Evolutionary conservation across 1,140 invertebrate species (phyloP).

Genomic region (Marisa cornuarietis): DNA sequence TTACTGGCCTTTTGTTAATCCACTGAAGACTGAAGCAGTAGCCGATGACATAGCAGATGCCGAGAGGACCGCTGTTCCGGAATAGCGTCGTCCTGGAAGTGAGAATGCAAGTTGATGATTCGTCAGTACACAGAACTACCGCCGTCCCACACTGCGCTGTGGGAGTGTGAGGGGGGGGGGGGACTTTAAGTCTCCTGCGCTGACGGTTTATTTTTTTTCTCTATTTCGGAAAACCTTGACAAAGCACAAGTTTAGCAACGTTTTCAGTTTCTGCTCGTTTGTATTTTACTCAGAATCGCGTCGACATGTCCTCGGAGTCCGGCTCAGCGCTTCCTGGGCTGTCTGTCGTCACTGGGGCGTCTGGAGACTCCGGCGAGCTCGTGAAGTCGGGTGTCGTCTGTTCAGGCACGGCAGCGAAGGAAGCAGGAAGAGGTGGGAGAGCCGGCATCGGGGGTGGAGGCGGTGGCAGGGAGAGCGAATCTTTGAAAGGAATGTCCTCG

Average conservation of each 20-base stretch:
- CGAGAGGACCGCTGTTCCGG: no score
- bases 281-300: neutral
- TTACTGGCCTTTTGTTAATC: no score
- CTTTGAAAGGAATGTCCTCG: slow-evolving; percentile 28
- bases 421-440: no score
- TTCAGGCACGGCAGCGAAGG: neutral
- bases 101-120: no score
- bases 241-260: neutral
- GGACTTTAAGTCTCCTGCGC: no score
- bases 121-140: no score
- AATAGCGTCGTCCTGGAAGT: no score
- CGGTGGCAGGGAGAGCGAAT: slow-evolving; percentile 14
- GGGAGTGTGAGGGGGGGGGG: neutral
- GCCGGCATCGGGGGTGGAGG: slow-evolving; percentile 16
- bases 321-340: neutral
- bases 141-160: neutral
- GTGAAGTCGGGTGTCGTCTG: no score
- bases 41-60: no score
- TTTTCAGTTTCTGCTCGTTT: neutral
- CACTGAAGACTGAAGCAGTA: no score
- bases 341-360: neutral
- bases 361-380: neutral
- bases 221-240: neutral
- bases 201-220: neutral
- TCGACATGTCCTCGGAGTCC: slow-evolving; percentile 13